Conservation (phyloP, 2,797 vertebrate species). For the Lepilemur ruficaudatus region DNA sequence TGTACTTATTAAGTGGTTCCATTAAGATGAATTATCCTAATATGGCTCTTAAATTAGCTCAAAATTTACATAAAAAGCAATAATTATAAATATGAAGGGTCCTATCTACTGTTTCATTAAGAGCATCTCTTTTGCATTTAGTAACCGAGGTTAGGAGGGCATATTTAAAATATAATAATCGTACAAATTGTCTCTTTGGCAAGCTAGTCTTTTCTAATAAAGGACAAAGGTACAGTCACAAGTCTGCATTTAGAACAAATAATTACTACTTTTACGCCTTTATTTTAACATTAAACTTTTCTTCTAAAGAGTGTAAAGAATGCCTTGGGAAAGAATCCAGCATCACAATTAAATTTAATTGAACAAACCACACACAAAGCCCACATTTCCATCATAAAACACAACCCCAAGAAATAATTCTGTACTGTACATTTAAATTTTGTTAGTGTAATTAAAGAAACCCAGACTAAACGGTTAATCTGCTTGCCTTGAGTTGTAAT, state of each 20-base stretch:
- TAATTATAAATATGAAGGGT: conserved; percentile 69
- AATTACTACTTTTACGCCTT: conserved; percentile 37
- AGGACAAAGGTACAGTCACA: conserved; percentile 35
- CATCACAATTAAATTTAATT: conserved; percentile 48
- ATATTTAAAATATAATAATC: conserved; percentile 61
- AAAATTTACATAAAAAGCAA: conserved; percentile 73
- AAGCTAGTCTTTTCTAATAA: conserved; percentile 39
- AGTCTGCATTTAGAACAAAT: conserved; percentile 61
- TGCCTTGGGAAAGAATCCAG: not conserved
- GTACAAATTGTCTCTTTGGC: conserved; percentile 33
- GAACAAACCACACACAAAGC: conserved; percentile 22
- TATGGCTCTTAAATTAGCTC: conserved; percentile 65
- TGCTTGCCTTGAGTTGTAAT: not conserved
- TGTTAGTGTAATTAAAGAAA: conserved; percentile 40
- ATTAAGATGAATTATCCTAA: conserved; percentile 71
- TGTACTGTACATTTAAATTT: not conserved
- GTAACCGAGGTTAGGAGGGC: conserved; percentile 46
- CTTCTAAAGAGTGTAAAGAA: conserved; percentile 43
- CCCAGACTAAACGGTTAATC: not conserved
- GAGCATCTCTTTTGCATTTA: conserved; percentile 23
- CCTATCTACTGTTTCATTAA: conserved; percentile 48
- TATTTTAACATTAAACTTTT: conserved; percentile 53
- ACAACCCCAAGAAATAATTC: conserved; percentile 32
- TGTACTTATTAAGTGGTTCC: conserved; percentile 60
- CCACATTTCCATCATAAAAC: conserved; percentile 32